phyloP scores from a whole-genome alignment of 2,888 invertebrate species.

The Nebria brevicollis region DNA sequence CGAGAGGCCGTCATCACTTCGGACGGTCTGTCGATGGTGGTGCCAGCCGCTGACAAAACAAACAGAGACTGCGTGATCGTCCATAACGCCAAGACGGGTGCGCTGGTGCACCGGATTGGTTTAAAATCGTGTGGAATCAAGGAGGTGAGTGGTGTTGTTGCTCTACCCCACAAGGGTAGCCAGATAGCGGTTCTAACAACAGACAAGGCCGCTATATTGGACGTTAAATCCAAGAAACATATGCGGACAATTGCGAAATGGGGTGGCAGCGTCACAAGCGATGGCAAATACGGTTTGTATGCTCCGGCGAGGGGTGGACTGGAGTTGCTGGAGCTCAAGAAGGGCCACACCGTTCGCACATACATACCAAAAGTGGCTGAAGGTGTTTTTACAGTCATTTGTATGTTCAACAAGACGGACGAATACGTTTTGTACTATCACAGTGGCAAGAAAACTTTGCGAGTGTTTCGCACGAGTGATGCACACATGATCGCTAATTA shows the following conservation, averaged over 20 bases:
- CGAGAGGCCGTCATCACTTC: constrained; percentile 82
- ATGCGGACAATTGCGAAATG: constrained; percentile 90
- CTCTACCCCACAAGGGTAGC: constrained; percentile 85
- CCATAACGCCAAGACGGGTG: constrained; percentile 84
- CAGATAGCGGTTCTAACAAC: constrained; percentile 89
- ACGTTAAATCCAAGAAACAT: constrained; percentile 88
- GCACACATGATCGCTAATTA: constrained; percentile 94
- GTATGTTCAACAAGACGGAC: constrained; percentile 92
- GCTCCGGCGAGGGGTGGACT: constrained; percentile 92
- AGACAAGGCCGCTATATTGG: constrained; percentile 90
- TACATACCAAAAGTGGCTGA: constrained; percentile 95
- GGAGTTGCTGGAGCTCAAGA: constrained; percentile 90
- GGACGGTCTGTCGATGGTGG: constrained; percentile 81
- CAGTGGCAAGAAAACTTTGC: constrained; percentile 91
- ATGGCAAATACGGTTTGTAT: constrained; percentile 90
- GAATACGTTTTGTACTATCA: constrained; percentile 97
- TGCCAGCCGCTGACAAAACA: constrained; percentile 84
- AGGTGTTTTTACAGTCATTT: constrained; percentile 96
- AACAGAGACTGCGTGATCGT: constrained; percentile 85
- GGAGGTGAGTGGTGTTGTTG: constrained; percentile 79
- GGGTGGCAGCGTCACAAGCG: constrained; percentile 89
- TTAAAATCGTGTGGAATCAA: constrained; percentile 68
- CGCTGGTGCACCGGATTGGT: constrained; percentile 65
- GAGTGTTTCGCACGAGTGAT: constrained; percentile 90
- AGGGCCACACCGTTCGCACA: constrained; percentile 87